Evolutionary conservation across 2,888 invertebrate species (phyloP), one percentile per base, ranked within the genome.

Genomic region (Rhagium mordax): DNA sequence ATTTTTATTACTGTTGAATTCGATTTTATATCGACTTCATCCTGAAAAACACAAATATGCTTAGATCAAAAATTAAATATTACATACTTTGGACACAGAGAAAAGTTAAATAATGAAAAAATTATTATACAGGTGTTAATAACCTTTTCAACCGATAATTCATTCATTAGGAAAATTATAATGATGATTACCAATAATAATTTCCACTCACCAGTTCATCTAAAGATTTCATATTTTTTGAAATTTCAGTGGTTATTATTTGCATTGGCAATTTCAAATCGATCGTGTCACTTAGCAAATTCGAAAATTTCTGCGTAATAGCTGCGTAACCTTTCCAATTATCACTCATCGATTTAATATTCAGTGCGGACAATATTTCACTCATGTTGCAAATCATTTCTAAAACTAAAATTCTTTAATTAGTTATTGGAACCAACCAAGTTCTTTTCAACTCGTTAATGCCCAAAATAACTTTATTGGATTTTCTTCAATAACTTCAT

Each of bases 261-360:
- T 64, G n/a, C 13, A 83, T 69, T 0, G 81, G 79, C 53, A 68
- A 71, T 49, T 74, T 74, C 18, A 83, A 57, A 73, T 86, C 87
- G 20, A 88, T 79, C 15, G 79, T 78, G 74, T 84, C 85, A 55
- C 89, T 79, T 18, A 91, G 79, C 68, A 80, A 78, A 5, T 70
- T 78, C 0, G 87, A 85, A 84, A 90, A 88, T 82, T 89, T 90
- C 53, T 90, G 89, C 82, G 89, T 88, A 21, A 91, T 83, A 27
- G 83, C 78, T 4, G 86, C 87, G 77, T 87, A 90, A 0, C 88
- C 89, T 78, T 91, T 91, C 91, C 91, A 91, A 77, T 90, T 90
- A 62, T 90, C 90, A 0, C 89, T 89, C 88, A 90, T 88, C 0
- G 90, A 89, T 80, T 90, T 91, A 0, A 90, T 86, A 83, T 91